Evolutionary conservation across 2,888 invertebrate species (phyloP).

Genomic region (Melanostoma scalare): DNA sequence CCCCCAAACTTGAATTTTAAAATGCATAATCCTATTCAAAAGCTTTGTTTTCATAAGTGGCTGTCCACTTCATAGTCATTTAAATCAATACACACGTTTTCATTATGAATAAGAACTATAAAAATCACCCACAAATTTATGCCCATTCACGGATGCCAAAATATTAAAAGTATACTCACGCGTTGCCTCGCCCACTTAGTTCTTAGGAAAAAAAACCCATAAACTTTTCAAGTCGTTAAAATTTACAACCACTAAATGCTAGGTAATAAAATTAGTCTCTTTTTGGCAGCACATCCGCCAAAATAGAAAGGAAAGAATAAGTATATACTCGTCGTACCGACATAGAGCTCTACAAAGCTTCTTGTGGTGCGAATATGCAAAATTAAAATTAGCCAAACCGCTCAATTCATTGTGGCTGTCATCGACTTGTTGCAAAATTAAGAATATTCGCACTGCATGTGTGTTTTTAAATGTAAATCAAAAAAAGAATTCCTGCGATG

Average conservation of each 20-base stretch:
- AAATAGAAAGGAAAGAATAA: not conserved
- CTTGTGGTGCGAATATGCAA: slow-evolving; percentile 31
- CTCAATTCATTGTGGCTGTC: slow-evolving; percentile 49
- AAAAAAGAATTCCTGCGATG: slow-evolving; percentile 31
- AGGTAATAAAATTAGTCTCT: slow-evolving; percentile 47
- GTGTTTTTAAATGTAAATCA: slow-evolving; percentile 15
- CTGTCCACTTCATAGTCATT: slow-evolving; percentile 9
- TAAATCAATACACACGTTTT: slow-evolving; percentile 19
- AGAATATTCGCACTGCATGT: not conserved
- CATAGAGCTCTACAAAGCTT: not conserved
- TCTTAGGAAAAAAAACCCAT: slow-evolving; percentile 18
- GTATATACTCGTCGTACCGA: not conserved
- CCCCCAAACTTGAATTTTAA: too few relatives aligned
- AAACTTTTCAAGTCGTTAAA: slow-evolving; percentile 51
- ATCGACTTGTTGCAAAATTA: slow-evolving; percentile 41
- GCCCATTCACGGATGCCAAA: too few relatives aligned
- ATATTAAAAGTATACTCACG: slow-evolving; percentile 27
- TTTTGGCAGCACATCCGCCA: slow-evolving; percentile 50
- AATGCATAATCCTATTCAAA: too few relatives aligned
- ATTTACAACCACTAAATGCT: slow-evolving; percentile 40
- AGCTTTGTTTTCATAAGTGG: not conserved
- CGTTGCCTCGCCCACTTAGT: slow-evolving; percentile 26
- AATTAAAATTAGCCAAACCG: slow-evolving; percentile 33
- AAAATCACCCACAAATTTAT: slow-evolving; percentile 16
- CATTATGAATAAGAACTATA: slow-evolving; percentile 8